phyloP scores from a whole-genome alignment of 2,113 vertebrate genomes.

The Salvelinus namaycush region DNA sequence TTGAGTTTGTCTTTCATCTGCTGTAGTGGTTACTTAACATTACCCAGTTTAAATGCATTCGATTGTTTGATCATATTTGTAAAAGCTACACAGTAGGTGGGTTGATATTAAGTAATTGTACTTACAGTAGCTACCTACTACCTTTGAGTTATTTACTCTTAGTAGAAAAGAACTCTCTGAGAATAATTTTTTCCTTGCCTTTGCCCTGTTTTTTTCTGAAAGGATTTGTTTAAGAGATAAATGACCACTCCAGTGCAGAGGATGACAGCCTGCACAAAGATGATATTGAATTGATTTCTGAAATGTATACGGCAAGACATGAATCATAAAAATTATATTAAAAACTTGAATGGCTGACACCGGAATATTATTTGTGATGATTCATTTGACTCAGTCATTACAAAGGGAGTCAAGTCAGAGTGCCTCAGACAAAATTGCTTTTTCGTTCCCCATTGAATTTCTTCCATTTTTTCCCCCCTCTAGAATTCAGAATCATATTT shows the following conservation, averaged over 20 bases:
- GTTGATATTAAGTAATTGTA: slow-evolving; percentile 2
- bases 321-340: slow-evolving; percentile 99
- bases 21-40: slow-evolving; percentile 1
- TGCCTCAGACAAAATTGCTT: slow-evolving; percentile 89
- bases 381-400: slow-evolving; percentile 96
- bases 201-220: slow-evolving; percentile 72
- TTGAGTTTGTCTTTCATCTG: slow-evolving; percentile 44
- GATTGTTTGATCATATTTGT: slow-evolving; percentile 33
- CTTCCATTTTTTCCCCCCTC: slow-evolving; percentile 27
- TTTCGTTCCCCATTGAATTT: slow-evolving; percentile 86
- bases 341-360: slow-evolving; percentile 91
- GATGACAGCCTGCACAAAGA: slow-evolving; percentile 91
- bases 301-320: slow-evolving; percentile 86
- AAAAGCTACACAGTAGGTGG: slow-evolving; percentile 14
- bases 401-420: slow-evolving; percentile 88
- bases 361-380: slow-evolving; percentile 93
- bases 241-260: slow-evolving; percentile 77
- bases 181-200: slow-evolving; percentile 58
- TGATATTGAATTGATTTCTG: slow-evolving; percentile 92
- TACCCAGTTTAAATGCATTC: slow-evolving; percentile 17
- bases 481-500: neutral
- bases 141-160: slow-evolving; percentile 2
- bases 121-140: neutral
- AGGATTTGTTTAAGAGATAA: slow-evolving; percentile 83
- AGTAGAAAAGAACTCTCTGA: slow-evolving; percentile 25